Percentiles rank a stretch among this genome's conserved stretches.
phyloP scores from a whole-genome alignment of 2,888 invertebrate genomes.

The Patella depressa region DNA sequence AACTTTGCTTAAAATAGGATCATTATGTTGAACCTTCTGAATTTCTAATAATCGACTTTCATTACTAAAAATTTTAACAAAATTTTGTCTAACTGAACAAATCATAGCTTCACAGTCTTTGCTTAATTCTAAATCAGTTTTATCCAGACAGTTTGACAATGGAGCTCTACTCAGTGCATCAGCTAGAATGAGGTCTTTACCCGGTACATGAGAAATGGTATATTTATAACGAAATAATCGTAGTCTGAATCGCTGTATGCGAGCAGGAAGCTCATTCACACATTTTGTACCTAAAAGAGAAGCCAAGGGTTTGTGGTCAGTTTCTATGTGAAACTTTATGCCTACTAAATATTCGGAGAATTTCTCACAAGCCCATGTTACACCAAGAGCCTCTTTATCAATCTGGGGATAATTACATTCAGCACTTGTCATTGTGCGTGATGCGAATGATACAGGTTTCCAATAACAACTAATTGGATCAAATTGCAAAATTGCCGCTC shows the following conservation, averaged over 20 bases:
- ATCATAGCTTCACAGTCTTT: neutral
- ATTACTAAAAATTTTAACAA: too few species aligned
- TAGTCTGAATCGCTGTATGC: constrained; percentile 29
- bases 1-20: neutral
- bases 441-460: constrained; percentile 6
- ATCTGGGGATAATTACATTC: neutral
- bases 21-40: neutral
- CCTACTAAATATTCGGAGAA: constrained; percentile 20
- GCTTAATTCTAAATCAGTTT: neutral
- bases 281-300: neutral
- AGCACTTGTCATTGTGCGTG: neutral
- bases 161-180: constrained; percentile 16
- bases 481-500: neutral
- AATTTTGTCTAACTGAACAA: too few species aligned
- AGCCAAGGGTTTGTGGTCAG: neutral
- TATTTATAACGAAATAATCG: constrained; percentile 29
- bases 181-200: constrained; percentile 29
- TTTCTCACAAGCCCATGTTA: constrained; percentile 27
- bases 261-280: constrained; percentile 15
- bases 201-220: constrained; percentile 21
- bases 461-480: neutral
- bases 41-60: too few species aligned
- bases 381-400: constrained; percentile 18
- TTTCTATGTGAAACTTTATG: constrained; percentile 8
- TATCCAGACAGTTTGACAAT: neutral